Evolutionary conservation across 2,113 vertebrate species (phyloP).

Genomic region (Phrynosoma platyrhinos): DNA sequence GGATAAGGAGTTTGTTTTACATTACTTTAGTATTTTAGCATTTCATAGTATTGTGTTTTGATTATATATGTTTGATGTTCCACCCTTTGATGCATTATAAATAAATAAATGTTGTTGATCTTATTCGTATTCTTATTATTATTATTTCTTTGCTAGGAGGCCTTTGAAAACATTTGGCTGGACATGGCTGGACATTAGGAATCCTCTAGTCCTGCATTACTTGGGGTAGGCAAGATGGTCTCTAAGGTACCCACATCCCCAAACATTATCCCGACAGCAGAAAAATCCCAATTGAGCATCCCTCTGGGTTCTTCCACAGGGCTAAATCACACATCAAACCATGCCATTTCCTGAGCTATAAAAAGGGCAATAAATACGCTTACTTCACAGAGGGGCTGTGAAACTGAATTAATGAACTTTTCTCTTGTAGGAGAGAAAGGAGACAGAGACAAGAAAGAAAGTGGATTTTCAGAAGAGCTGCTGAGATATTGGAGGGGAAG

Average conservation of each 20-base stretch:
- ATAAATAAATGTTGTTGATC: too few relatives aligned
- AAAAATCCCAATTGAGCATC: background rate
- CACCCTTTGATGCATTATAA: too few relatives aligned
- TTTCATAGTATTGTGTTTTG: too few relatives aligned
- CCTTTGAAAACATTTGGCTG: too few relatives aligned
- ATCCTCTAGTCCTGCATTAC: too few relatives aligned
- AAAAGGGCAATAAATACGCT: background rate
- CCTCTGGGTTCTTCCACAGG: background rate
- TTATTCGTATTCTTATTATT: too few relatives aligned
- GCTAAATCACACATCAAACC: background rate
- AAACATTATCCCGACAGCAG: background rate
- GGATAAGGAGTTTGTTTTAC: too few relatives aligned
- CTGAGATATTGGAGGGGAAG: background rate
- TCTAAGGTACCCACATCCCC: background rate
- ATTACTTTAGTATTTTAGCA: too few relatives aligned
- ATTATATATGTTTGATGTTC: too few relatives aligned
- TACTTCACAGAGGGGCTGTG: background rate
- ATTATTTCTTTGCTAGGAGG: too few relatives aligned
- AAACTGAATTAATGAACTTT: background rate
- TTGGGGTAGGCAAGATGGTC: background rate
- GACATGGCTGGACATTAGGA: too few relatives aligned
- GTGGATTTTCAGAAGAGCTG: background rate
- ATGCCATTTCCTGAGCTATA: background rate
- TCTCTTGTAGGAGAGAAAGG: background rate
- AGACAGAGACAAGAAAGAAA: background rate